A percentile compares a stretch with the other conserved stretches of the same genome.
Conservation (phyloP, 2,888 invertebrate species). For the Aricia artaxerxes region DNA sequence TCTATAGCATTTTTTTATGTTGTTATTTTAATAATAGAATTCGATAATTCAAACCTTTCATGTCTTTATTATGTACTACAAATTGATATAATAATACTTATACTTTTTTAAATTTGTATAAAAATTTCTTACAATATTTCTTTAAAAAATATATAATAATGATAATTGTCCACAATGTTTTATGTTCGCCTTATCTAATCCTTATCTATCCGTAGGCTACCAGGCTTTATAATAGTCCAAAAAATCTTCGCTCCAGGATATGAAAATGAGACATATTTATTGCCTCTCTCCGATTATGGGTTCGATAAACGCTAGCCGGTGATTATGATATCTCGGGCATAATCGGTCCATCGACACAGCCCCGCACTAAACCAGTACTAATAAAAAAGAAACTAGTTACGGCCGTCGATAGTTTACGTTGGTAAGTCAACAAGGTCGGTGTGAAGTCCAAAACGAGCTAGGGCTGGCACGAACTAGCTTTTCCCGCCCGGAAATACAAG, state of each 20-base stretch:
- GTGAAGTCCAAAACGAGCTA: conserved; percentile 9
- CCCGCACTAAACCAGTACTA: conserved; percentile 76
- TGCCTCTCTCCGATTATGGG: conserved; percentile 74
- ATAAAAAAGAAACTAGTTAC: conserved; percentile 79
- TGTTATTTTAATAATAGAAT: not conserved
- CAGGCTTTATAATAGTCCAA: conserved; percentile 49
- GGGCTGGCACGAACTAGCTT: not conserved
- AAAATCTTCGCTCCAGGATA: conserved; percentile 69
- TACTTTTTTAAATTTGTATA: not conserved
- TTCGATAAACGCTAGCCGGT: conserved; percentile 79
- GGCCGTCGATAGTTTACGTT: conserved; percentile 72
- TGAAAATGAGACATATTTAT: conserved; percentile 80
- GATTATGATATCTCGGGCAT: conserved; percentile 78
- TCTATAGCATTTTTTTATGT: not conserved
- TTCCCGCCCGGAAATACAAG: not conserved
- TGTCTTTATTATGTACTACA: no score
- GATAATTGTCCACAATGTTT: not conserved
- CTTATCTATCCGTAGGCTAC: conserved; percentile 14
- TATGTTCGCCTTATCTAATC: not conserved
- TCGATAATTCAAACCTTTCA: no score
- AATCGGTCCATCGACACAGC: conserved; percentile 77
- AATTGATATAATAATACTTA: not conserved
- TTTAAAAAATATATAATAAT: not conserved
- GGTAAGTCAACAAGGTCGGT: conserved; percentile 76
- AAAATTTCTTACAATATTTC: not conserved